phyloP scores from a whole-genome alignment of 2,888 invertebrate genomes.

The Cetonia aurata region DNA sequence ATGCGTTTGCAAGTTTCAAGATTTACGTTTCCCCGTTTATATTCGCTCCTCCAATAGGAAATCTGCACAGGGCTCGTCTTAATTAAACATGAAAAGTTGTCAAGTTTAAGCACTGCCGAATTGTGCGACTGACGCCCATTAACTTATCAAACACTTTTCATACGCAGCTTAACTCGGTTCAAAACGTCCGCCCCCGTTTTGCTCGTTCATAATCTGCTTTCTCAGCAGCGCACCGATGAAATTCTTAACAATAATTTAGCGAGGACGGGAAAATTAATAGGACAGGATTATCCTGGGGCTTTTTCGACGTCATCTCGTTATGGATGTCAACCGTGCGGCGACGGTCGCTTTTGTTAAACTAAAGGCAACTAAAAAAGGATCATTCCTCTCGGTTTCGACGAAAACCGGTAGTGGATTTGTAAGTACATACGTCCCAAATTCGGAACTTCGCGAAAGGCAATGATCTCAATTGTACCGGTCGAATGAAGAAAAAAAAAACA shows the following conservation, averaged over 20 bases:
- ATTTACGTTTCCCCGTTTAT: too few relatives aligned
- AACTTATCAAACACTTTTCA: too few relatives aligned
- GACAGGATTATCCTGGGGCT: neutral
- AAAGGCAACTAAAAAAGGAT: conserved; percentile 1
- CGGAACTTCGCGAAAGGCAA: neutral
- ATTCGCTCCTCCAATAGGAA: too few relatives aligned
- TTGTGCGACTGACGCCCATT: too few relatives aligned
- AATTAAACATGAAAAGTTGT: too few relatives aligned
- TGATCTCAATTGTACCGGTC: conserved; percentile 11
- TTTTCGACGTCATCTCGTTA: conserved; percentile 9
- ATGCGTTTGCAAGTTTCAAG: too few relatives aligned
- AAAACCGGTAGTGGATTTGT: conserved; percentile 23
- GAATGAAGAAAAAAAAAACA: neutral
- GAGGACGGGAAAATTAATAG: conserved; percentile 6
- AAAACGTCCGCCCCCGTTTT: too few relatives aligned
- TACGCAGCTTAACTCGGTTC: too few relatives aligned
- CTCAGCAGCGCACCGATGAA: neutral
- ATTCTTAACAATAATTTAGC: neutral
- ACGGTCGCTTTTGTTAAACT: conserved; percentile 2
- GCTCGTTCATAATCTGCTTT: neutral
- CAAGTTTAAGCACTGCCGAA: too few relatives aligned
- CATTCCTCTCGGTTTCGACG: neutral
- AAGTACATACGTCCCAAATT: conserved; percentile 1
- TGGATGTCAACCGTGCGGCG: neutral
- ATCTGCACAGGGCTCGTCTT: too few relatives aligned